Percentiles rank a stretch among this genome's conserved stretches.
These are phyloP conservation scores for Apoderus coryli DNA, from an alignment of 2,888 invertebrate genomes.

Conservation along the genomic window DNA sequence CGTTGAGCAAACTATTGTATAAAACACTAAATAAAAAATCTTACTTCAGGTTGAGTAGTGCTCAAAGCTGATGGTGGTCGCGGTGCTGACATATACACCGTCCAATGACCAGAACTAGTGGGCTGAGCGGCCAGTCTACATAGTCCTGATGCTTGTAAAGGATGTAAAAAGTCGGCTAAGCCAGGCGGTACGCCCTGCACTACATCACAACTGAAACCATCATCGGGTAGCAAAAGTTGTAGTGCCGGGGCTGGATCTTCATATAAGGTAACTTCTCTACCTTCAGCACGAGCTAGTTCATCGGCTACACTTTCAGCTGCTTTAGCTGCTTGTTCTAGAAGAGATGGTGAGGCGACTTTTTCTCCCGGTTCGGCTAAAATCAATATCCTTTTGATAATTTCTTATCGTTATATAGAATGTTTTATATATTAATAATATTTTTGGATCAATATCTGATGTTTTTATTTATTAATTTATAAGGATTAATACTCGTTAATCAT, in stretches of 20 bases:
- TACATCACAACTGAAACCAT: conserved; percentile 92
- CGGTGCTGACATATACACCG: conserved; percentile 68
- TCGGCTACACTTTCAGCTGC: conserved; percentile 85
- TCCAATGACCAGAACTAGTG: conserved; percentile 86
- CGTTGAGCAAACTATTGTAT: too few relatives aligned
- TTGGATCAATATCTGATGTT: too few relatives aligned
- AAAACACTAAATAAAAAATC: too few relatives aligned
- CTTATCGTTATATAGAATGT: too few relatives aligned
- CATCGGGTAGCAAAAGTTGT: conserved; percentile 83
- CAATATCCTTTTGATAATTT: too few relatives aligned
- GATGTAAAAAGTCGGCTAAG: conserved; percentile 72
- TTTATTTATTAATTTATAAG: too few relatives aligned
- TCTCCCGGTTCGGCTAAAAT: conserved; percentile 33
- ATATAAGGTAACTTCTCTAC: conserved; percentile 74
- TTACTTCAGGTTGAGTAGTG: conserved; percentile 32
- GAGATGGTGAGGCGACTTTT: conserved; percentile 37
- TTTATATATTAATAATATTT: too few relatives aligned
- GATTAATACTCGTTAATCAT: background rate
- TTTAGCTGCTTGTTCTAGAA: conserved; percentile 54
- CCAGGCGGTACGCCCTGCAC: conserved; percentile 83
- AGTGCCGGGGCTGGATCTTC: conserved; percentile 85
- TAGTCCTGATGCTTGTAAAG: conserved; percentile 69
- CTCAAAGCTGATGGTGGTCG: conserved; percentile 31
- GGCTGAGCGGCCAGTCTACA: conserved; percentile 85
- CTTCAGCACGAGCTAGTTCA: conserved; percentile 79